These are phyloP conservation scores for Talpa occidentalis DNA, from an alignment of 2,113 vertebrate genomes.

Conservation along the genomic window DNA sequence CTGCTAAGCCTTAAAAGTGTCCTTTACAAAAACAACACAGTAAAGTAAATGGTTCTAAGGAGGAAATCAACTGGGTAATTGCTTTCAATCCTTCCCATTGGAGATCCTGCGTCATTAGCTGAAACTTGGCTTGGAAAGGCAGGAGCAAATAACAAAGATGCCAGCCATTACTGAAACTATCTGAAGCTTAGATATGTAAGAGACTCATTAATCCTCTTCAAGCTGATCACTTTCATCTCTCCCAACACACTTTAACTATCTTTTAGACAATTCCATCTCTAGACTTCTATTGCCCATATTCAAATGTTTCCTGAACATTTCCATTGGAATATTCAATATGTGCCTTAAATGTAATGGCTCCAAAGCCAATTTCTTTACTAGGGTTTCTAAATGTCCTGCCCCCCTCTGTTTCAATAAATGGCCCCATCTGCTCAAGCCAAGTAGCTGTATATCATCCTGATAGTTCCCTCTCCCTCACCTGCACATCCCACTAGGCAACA, in stretches of 20 bases:
- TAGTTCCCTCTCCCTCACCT: not conserved
- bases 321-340: not conserved
- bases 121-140: not conserved
- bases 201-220: not conserved
- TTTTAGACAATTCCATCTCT: not conserved
- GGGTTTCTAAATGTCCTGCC: not conserved
- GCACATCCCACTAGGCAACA: not conserved
- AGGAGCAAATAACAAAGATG: not conserved
- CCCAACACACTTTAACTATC: not conserved
- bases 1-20: conserved; percentile 11
- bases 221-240: not conserved
- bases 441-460: not conserved
- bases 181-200: not conserved
- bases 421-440: not conserved
- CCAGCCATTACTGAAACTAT: not conserved
- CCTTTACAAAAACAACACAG: not conserved
- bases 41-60: conserved; percentile 23
- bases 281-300: not conserved
- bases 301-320: not conserved
- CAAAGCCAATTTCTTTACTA: not conserved
- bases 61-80: not conserved
- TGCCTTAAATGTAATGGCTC: not conserved
- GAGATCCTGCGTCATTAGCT: not conserved
- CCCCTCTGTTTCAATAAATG: not conserved
- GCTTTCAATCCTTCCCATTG: not conserved